Evolutionary conservation across 2,797 vertebrate genomes (phyloP), one percentile per base, ranked within the genome.

Genomic region (Protosalanx chinensis): DNA sequence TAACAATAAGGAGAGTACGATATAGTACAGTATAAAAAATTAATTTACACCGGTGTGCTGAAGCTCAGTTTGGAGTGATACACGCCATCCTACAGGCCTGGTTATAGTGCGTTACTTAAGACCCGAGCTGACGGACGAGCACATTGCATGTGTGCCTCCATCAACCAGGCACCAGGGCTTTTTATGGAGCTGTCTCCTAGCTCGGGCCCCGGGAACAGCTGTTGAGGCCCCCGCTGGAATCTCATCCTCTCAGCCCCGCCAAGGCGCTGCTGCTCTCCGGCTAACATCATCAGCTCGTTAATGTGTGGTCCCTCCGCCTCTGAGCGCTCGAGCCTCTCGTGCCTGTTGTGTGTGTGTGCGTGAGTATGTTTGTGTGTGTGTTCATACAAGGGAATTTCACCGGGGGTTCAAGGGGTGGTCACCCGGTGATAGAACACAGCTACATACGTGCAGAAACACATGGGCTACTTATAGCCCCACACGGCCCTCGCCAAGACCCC

Each of bases 161-260:
- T 77, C 63, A 76, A 79, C 78, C 88, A 87, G 82, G 76, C 82
- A 27, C 80, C 75, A 79, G 4, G 81, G 80, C 87, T 92, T 91
- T 90, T 90, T 91, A 87, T 91, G 88, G 89, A 86, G 82, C 87
- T 88, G 88, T 91, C 89, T 86, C 85, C 83, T 85, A 80, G 80
- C 78, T 86, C 72, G 76, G 76, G 86, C 81, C 79, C 64, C 76
- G 79, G 73, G 84, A 88, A 86, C 91, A 91, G 91, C 90, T 92
- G 91, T 85, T 87, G 85, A 85, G 85, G 79, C 79, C 80, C 80
- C 76, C 70, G 75, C 74, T 76, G 81, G 79, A 83, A 81, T 87
- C 85, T 84, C 79, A 72, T 74, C 85, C 76, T 87, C 85, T 84
- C 79, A 72, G 75, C 85, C 76, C 76, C 8, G 64, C 81, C 85